phyloP scores from a whole-genome alignment of 1,140 invertebrate genomes.

The Oryctes rhinoceros region DNA sequence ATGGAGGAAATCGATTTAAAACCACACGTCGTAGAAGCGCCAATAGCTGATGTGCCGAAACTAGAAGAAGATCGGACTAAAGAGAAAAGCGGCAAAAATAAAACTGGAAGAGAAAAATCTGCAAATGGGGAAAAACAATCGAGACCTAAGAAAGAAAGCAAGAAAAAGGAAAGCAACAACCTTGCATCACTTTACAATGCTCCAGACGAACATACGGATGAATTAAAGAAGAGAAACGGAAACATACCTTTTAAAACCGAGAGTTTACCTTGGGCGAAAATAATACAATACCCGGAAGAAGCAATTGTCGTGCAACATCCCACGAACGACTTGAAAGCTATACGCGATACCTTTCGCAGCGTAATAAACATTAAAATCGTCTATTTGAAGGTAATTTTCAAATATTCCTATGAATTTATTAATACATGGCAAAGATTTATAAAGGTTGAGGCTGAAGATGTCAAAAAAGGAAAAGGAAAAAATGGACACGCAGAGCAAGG shows the following conservation, averaged over 20 bases:
- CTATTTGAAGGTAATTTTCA: slow-evolving; percentile 48
- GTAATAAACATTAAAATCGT: slow-evolving; percentile 62
- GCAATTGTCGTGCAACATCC: slow-evolving; percentile 60
- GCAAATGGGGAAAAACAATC: not conserved
- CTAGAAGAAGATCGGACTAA: slow-evolving; percentile 29
- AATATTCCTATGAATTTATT: not conserved
- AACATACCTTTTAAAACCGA: slow-evolving; percentile 63
- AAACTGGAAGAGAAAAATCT: slow-evolving; percentile 35
- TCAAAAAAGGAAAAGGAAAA: not conserved
- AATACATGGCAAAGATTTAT: not conserved
- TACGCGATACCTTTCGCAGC: slow-evolving; percentile 65
- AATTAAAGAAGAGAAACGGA: slow-evolving; percentile 55
- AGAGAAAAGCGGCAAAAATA: slow-evolving; percentile 45
- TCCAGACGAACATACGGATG: slow-evolving; percentile 49
- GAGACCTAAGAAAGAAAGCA: not conserved
- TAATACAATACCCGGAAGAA: slow-evolving; percentile 64
- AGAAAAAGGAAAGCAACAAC: slow-evolving; percentile 26
- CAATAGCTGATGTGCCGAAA: slow-evolving; percentile 22
- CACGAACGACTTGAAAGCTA: slow-evolving; percentile 61
- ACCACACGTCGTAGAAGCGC: slow-evolving; percentile 3
- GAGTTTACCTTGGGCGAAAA: slow-evolving; percentile 62
- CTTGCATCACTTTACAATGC: slow-evolving; percentile 43
- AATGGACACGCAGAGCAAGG: not conserved
- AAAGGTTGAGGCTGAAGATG: not conserved
- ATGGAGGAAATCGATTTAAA: slow-evolving; percentile 45